These are phyloP conservation scores for Paramisgurnus dabryanus DNA, from an alignment of 2,113 vertebrate genomes.

Conservation along the genomic window DNA sequence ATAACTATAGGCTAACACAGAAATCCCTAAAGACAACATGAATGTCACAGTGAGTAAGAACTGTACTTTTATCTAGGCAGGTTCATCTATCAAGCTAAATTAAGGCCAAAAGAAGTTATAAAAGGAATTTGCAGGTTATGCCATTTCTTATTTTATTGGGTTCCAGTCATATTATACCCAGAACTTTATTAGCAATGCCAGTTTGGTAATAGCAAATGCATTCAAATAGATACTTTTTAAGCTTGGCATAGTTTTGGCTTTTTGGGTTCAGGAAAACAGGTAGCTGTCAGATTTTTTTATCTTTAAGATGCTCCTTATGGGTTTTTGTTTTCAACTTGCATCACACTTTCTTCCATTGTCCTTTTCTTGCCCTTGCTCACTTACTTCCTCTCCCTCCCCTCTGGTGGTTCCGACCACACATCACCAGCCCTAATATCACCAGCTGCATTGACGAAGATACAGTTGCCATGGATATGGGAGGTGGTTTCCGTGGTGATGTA, in stretches of 20 bases:
- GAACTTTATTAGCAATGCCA: not conserved
- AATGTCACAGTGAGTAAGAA: not conserved
- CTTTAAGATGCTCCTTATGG: not conserved
- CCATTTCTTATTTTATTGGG: not conserved
- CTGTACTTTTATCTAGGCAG: not conserved
- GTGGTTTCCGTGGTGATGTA: conserved; percentile 78
- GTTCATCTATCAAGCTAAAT: conserved; percentile 3
- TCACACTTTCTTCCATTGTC: conserved; percentile 10
- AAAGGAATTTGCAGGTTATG: not conserved
- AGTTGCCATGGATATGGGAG: conserved; percentile 66
- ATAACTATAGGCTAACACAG: conserved; percentile 15
- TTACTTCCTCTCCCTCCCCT: conserved; percentile 20
- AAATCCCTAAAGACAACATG: not conserved
- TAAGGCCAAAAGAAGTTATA: not conserved
- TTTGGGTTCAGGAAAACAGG: not conserved
- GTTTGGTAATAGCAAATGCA: not conserved
- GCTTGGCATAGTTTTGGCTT: not conserved
- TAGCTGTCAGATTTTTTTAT: not conserved
- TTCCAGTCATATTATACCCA: not conserved
- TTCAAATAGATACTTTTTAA: not conserved
- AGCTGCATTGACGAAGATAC: conserved; percentile 54
- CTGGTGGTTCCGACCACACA: conserved; percentile 16
- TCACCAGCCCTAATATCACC: conserved; percentile 53
- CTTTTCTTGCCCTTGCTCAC: conserved; percentile 29
- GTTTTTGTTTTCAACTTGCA: not conserved